phyloP scores from a whole-genome alignment of 30 jellyfish, hydroid and myxozoan species.

The Nemopilema nomurai region DNA sequence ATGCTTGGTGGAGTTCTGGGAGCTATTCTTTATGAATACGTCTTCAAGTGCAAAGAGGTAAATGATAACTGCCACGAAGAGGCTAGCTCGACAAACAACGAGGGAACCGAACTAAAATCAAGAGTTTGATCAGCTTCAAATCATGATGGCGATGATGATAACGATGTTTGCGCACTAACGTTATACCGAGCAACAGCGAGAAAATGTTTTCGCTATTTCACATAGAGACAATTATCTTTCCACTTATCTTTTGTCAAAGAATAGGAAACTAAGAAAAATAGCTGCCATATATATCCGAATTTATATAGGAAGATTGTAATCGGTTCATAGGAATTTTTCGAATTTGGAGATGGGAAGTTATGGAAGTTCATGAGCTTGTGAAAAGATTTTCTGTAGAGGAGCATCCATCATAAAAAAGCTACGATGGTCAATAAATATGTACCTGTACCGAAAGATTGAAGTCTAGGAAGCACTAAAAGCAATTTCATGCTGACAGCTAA shows the following conservation, averaged over 20 bases:
- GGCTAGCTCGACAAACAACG: constrained; percentile 46
- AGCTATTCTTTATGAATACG: constrained; percentile 72
- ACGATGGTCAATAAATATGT: no score
- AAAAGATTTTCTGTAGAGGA: no score
- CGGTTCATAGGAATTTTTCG: no score
- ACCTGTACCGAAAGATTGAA: no score
- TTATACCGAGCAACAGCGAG: no score
- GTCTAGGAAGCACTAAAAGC: no score
- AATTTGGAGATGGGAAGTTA: no score
- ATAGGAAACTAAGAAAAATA: neutral
- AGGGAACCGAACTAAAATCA: constrained; percentile 50
- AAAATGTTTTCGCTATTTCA: neutral
- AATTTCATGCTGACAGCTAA: no score
- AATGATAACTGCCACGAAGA: constrained; percentile 44
- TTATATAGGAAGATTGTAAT: neutral
- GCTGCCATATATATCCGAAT: neutral
- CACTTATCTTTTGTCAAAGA: neutral
- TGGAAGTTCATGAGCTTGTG: no score
- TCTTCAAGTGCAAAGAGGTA: constrained; percentile 71
- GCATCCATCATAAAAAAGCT: no score
- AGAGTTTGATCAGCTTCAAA: constrained; percentile 7
- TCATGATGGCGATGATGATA: neutral
- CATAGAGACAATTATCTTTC: neutral
- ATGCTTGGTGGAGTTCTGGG: constrained; percentile 86
- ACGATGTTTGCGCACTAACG: no score